Conservation (phyloP, 2,797 vertebrate species). For the Rhodeus uyekii region DNA sequence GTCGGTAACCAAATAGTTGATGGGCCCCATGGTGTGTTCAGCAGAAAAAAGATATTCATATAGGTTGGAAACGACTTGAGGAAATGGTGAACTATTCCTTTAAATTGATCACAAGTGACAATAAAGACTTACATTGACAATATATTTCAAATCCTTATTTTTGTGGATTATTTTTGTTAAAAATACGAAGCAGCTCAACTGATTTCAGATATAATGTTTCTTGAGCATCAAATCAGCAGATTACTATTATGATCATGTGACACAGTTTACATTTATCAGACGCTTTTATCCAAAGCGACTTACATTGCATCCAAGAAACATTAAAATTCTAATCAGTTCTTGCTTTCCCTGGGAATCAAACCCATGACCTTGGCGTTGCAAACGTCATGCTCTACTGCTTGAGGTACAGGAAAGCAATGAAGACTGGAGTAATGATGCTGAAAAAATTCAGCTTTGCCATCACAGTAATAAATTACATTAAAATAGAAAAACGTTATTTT, state of each 20-base stretch:
- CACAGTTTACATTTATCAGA: no score
- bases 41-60: neutral
- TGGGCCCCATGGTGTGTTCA: no score
- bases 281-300: no score
- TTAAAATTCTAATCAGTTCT: no score
- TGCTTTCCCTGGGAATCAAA: no score
- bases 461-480: neutral
- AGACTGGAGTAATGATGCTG: neutral
- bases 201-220: neutral
- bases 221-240: neutral
- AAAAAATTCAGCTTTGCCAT: neutral
- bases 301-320: no score
- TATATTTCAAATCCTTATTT: neutral
- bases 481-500: neutral
- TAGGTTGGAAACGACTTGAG: neutral
- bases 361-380: no score
- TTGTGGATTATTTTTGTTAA: neutral
- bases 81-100: neutral
- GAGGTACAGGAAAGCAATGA: no score
- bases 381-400: no score
- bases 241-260: neutral
- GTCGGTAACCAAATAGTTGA: no score
- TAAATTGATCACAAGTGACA: neutral
- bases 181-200: neutral
- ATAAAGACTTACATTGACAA: neutral